phyloP scores from a whole-genome alignment of 2,888 invertebrate species.

The Eucera pruinosa region DNA sequence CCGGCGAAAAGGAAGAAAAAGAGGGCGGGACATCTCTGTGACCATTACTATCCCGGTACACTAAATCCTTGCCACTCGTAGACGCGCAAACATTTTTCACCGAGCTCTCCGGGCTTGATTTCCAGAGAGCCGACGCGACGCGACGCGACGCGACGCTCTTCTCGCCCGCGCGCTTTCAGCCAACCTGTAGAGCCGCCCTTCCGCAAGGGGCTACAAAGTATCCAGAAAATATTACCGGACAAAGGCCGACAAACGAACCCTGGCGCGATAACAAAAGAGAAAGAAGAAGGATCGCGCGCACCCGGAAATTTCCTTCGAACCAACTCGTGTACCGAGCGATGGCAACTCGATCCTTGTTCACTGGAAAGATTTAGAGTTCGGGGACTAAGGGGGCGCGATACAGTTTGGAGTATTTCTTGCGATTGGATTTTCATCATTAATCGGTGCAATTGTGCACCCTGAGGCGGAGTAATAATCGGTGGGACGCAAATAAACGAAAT shows the following conservation, averaged over 20 bases:
- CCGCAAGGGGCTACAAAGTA: conserved; percentile 55
- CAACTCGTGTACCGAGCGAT: neutral
- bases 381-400: too few relatives aligned
- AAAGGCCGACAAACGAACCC: conserved; percentile 53
- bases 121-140: conserved; percentile 46
- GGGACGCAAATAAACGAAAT: too few relatives aligned
- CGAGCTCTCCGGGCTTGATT: conserved; percentile 56
- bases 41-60: conserved; percentile 63
- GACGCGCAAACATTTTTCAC: conserved; percentile 68
- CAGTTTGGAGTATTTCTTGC: too few relatives aligned
- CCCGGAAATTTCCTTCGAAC: conserved; percentile 11
- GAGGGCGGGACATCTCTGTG: conserved; percentile 50
- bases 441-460: too few relatives aligned
- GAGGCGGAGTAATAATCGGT: too few relatives aligned
- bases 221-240: conserved; percentile 58
- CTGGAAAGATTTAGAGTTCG: too few relatives aligned
- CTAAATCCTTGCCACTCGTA: conserved; percentile 69
- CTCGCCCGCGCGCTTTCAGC: conserved; percentile 14
- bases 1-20: conserved; percentile 12
- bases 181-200: conserved; percentile 63
- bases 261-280: conserved; percentile 36
- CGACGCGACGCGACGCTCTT: too few relatives aligned
- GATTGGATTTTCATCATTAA: too few relatives aligned
- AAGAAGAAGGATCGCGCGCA: conserved; percentile 16
- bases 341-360: too few relatives aligned